phyloP scores from a whole-genome alignment of 2,113 vertebrate genomes.

The Muscicapa adusta region DNA sequence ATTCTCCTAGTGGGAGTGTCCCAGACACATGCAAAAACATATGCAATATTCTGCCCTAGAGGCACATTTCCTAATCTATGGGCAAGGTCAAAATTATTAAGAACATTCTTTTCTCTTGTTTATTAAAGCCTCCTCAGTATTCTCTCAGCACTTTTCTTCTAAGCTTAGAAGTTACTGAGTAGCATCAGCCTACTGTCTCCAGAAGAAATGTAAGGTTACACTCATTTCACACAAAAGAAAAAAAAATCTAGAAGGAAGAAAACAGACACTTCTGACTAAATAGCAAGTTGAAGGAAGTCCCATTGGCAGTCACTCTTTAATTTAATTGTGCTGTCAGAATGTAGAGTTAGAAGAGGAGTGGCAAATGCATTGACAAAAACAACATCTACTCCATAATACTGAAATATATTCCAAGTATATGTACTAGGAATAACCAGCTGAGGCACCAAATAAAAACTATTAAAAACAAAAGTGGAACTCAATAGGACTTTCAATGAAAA shows the following conservation, averaged over 20 bases:
- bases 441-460: not conserved
- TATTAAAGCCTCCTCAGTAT: not conserved
- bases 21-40: not conserved
- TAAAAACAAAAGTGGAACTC: not conserved
- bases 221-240: not conserved
- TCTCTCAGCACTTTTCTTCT: not conserved
- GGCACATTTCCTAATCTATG: not conserved
- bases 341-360: not conserved
- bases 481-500: not conserved
- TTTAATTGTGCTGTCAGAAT: not conserved
- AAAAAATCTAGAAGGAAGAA: not conserved
- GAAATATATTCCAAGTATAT: not conserved
- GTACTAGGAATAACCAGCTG: not conserved
- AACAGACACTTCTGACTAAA: not conserved
- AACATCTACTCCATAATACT: not conserved
- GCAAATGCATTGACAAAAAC: not conserved
- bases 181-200: not conserved
- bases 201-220: not conserved
- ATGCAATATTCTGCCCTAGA: not conserved
- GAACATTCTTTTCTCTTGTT: not conserved
- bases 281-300: not conserved
- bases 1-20: not conserved
- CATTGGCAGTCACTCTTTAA: not conserved
- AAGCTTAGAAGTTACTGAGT: not conserved
- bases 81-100: not conserved